phyloP scores from a whole-genome alignment of 2,113 vertebrate genomes.

The Synodontis membranacea region DNA sequence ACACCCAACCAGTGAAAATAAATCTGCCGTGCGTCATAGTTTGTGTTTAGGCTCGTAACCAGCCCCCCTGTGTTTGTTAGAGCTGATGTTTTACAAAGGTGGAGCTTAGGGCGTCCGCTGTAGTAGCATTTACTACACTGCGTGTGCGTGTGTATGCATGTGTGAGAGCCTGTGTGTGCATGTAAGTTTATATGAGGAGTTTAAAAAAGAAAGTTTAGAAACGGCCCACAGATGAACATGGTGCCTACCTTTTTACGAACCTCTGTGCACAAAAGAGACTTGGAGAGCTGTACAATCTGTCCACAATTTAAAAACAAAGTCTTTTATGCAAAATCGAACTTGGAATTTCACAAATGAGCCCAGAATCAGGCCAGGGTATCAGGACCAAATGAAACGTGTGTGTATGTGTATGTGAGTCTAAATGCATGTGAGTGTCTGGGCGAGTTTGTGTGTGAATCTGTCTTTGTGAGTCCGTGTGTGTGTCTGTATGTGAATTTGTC shows the following conservation, averaged over 20 bases:
- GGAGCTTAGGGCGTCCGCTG: not conserved
- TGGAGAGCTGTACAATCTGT: too few relatives aligned
- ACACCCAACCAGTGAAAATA: constrained; percentile 24
- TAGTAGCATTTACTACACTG: not conserved
- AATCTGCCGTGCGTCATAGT: constrained; percentile 4
- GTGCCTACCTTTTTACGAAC: too few relatives aligned
- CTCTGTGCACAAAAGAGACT: too few relatives aligned
- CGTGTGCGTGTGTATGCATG: not conserved
- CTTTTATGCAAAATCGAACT: too few relatives aligned
- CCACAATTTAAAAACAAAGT: too few relatives aligned
- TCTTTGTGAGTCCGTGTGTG: not conserved
- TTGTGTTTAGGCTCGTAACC: constrained; percentile 37
- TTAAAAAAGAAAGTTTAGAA: too few relatives aligned
- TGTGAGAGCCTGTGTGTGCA: not conserved
- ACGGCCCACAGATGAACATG: too few relatives aligned
- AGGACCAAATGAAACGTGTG: not conserved
- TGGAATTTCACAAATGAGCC: too few relatives aligned
- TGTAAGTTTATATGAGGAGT: not conserved
- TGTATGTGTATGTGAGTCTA: not conserved
- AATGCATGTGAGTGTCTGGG: not conserved
- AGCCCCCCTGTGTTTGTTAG: not conserved
- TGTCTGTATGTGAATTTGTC: not conserved
- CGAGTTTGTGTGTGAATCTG: not conserved
- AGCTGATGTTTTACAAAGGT: constrained; percentile 1
- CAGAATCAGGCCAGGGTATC: too few relatives aligned